Conservation (phyloP, 2,797 vertebrate genomes). For the Adelosebastes latens region DNA sequence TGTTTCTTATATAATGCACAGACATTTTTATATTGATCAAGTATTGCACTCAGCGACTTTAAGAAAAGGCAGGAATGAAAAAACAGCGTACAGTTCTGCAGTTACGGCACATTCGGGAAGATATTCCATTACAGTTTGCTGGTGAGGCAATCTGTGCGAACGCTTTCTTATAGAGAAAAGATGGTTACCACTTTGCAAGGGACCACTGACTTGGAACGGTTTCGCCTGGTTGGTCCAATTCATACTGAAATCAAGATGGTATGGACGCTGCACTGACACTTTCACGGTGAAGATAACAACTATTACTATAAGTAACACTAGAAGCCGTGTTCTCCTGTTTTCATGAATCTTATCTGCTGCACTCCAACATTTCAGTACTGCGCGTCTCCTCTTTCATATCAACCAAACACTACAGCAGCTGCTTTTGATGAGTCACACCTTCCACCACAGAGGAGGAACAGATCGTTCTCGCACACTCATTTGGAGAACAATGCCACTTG, state of each 20-base stretch:
- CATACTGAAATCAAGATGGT: constrained; percentile 1
- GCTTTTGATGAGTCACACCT: constrained; percentile 63
- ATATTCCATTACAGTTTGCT: constrained; percentile 36
- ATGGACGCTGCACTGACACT: background rate
- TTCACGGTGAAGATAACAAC: background rate
- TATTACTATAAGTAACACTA: background rate
- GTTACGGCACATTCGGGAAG: constrained; percentile 25
- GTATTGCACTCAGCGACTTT: constrained; percentile 19
- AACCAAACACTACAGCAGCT: constrained; percentile 52
- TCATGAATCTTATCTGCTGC: background rate
- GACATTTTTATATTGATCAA: constrained; percentile 39
- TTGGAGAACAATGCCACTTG: constrained; percentile 15
- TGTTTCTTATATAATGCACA: background rate
- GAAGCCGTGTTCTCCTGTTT: background rate
- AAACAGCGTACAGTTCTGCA: constrained; percentile 15
- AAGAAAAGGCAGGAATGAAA: constrained; percentile 10
- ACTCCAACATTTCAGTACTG: background rate
- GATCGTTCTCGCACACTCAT: constrained; percentile 34
- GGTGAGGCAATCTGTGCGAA: constrained; percentile 27
- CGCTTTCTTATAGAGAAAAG: constrained; percentile 18
- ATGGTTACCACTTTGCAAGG: constrained; percentile 18
- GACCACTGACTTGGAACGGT: constrained; percentile 9
- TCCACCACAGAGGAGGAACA: constrained; percentile 45
- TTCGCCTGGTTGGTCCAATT: constrained; percentile 9
- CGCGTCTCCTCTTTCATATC: constrained; percentile 17